Evolutionary conservation across 1,140 invertebrate species (phyloP), one percentile per base, ranked within the genome.

Genomic region (Drosophila murphyi): DNA sequence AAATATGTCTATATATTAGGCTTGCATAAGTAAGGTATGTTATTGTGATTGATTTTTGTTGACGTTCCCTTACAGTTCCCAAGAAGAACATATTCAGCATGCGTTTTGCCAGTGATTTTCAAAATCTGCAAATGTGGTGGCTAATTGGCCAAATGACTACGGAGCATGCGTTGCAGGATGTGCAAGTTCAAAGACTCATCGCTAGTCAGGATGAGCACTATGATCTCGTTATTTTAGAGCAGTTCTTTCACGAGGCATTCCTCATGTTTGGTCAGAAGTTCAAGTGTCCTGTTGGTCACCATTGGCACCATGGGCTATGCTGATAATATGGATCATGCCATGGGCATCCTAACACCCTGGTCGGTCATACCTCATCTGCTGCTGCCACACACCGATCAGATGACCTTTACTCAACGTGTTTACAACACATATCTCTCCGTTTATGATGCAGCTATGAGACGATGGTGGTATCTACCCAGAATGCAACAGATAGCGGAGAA

Each of bases 201-300:
- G 82, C 76, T 8, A 90, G 92, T 55, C 92, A 94, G 34, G 83
- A 93, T 51, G 86, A 78, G 4, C 68, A 91, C 51, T 94, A 93
- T 69, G 94, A 94, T 76, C 61, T 95, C 7, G 92, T 95, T 3
- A 93, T 95, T 3, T 70, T 92, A 54, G 94, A 94, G 81, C 93
- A 94, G 67, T 95, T 94, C 73, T 94, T 93, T 45, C 93, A 94
- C 81, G 94, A 95, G 82, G 93, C 94, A 4, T 86, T 94, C n/a
- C 92, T 94, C 10, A 91, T 93, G 78, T 92, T 94, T 48, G 94
- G 93, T 2, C 92, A 93, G 43, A 94, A 94, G 70, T 94, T 94
- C 72, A 92, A 93, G 10, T 93, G 94, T 29, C 94, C 94, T 3
- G 88, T 94, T 94, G 48, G 93, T 93, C 0, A 92, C 94, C 31